A percentile compares a stretch with the other conserved stretches of the same genome.
Conservation (phyloP, 2,113 vertebrate genomes). For the Barbus barbus region DNA sequence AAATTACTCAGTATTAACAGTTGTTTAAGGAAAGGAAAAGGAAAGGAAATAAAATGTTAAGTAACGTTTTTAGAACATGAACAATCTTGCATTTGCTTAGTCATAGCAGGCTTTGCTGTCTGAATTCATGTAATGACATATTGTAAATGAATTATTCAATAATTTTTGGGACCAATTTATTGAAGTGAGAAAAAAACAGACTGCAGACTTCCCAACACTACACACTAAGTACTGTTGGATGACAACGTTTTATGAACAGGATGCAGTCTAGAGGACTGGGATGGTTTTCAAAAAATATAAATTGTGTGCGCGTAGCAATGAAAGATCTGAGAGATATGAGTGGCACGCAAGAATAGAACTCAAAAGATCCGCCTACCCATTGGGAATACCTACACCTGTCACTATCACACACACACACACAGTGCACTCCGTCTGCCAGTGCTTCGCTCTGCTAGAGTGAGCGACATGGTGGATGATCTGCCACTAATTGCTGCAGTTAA, state of each 20-base stretch:
- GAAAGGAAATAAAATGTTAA: not conserved
- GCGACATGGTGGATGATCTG: conserved; percentile 70
- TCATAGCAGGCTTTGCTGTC: not conserved
- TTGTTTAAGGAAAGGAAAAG: too few relatives aligned
- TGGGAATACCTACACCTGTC: conserved; percentile 42
- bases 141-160: not conserved
- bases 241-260: not conserved
- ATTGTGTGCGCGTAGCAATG: conserved; percentile 2
- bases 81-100: not conserved
- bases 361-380: not conserved
- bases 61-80: not conserved
- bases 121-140: not conserved
- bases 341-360: conserved; percentile 15
- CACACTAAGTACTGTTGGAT: not conserved
- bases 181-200: not conserved
- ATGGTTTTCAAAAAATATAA: not conserved
- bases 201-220: not conserved
- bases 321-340: conserved; percentile 33
- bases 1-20: not conserved
- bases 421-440: conserved; percentile 56
- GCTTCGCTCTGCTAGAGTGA: conserved; percentile 74
- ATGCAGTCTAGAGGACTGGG: not conserved
- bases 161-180: not conserved
- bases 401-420: conserved; percentile 1
- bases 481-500: conserved; percentile 76